These are phyloP conservation scores for Drosophila ezoana DNA, from an alignment of 2,888 invertebrate genomes.

Conservation along the genomic window DNA sequence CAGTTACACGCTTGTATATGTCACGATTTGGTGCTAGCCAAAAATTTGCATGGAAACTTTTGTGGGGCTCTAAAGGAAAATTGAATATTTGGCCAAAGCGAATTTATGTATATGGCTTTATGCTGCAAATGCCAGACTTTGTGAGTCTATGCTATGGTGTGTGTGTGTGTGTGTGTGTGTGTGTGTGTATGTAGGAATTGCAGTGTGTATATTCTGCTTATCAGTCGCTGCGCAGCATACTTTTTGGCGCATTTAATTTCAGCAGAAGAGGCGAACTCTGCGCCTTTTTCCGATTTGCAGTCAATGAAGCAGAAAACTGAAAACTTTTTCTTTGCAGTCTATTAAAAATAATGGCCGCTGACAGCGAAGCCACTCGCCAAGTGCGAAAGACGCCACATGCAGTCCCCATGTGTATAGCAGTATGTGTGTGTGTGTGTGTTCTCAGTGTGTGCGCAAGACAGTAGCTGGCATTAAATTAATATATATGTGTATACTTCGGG, in stretches of 20 bases:
- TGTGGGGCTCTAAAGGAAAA: conserved; percentile 37
- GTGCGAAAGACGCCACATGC: conserved; percentile 58
- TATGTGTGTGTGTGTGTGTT: conserved; percentile 28
- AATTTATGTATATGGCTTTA: conserved; percentile 75
- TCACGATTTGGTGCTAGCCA: conserved; percentile 7
- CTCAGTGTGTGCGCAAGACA: conserved; percentile 54
- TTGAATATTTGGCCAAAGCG: conserved; percentile 46
- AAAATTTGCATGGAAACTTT: conserved; percentile 50
- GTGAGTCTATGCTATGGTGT: not conserved
- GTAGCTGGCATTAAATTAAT: conserved; percentile 62
- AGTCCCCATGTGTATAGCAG: conserved; percentile 19
- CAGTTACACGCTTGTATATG: conserved; percentile 27
- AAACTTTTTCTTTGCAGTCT: conserved; percentile 77
- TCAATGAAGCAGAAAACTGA: conserved; percentile 80
- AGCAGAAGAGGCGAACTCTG: conserved; percentile 34
- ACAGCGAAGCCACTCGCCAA: conserved; percentile 65
- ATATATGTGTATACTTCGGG: conserved; percentile 34
- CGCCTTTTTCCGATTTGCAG: conserved; percentile 69
- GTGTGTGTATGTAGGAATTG: conserved; percentile 11
- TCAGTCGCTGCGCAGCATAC: conserved; percentile 73
- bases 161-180: conserved; percentile 1
- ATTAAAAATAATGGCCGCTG: conserved; percentile 77
- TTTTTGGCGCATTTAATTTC: conserved; percentile 75
- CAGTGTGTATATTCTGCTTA: conserved; percentile 50
- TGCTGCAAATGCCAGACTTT: conserved; percentile 49